Evolutionary conservation across 2,797 vertebrate genomes (phyloP).

Genomic region (Cyprinodon diabolis): DNA sequence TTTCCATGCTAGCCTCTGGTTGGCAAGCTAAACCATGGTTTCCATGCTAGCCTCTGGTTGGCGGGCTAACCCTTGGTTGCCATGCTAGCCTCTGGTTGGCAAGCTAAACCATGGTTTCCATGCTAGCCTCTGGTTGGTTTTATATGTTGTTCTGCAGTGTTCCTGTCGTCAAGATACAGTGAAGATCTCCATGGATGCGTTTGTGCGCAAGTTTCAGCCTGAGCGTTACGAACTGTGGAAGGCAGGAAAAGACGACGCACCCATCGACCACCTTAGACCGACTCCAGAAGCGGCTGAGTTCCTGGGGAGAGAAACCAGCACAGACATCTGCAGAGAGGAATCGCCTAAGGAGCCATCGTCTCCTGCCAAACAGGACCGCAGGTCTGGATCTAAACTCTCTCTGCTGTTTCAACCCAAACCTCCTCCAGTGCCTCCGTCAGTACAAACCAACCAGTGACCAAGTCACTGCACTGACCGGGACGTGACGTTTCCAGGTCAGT

Average conservation of each 20-base stretch:
- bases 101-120: no score
- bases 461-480: no score
- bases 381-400: slow-evolving; percentile 33
- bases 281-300: slow-evolving; percentile 86
- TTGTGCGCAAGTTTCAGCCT: slow-evolving; percentile 95
- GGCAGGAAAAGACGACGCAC: slow-evolving; percentile 87
- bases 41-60: no score
- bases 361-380: slow-evolving; percentile 48
- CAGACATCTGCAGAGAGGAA: slow-evolving; percentile 25
- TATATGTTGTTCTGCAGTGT: slow-evolving; percentile 79
- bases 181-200: slow-evolving; percentile 98
- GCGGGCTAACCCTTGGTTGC: no score
- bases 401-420: no score
- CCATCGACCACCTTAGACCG: slow-evolving; percentile 90
- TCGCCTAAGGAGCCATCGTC: slow-evolving; percentile 16
- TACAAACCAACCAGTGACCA: no score
- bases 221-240: slow-evolving; percentile 97
- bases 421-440: no score
- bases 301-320: slow-evolving; percentile 39
- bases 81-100: no score
- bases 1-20: no score
- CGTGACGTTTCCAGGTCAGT: no score
- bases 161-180: slow-evolving; percentile 97
- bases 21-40: no score
- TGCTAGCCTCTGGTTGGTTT: not conserved